Evolutionary conservation across 92 coral and sea anemone genomes (phyloP), one percentile per base, ranked within the genome.

Genomic region (Umimayanthus kanabou): DNA sequence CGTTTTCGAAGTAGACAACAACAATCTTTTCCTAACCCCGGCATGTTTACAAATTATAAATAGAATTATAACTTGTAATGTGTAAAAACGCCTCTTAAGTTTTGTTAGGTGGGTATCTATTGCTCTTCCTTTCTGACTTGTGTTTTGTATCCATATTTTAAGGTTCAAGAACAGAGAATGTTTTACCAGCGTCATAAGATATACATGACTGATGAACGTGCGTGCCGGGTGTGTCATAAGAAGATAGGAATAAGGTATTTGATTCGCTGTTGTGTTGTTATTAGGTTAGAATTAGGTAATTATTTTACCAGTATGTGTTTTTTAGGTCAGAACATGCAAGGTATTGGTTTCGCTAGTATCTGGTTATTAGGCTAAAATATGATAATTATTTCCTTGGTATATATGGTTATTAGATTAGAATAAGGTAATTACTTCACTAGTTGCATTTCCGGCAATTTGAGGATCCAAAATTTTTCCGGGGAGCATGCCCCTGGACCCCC

Each of bases 101-200:
- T 53, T 53, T 53, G 14, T 53, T 53, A 53, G 58, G 58, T 53
- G 0, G 58, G 14, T 53, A 53, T 53, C 58, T 53, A 18, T 53
- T 53, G 14, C 58, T 53, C 58, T 11, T 53, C 69, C 39, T 29
- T 20, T 28, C 37, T 55, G 71, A 55, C 26, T 42, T 9, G 20
- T 14, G 49, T 9, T 79, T 65, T 23, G 3, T 70, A 10, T 20
- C 57, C 26, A 9, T 33, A 33, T 14, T 74, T 81, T 42, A 85
- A 97, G 99, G 88, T 97, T 87, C 98, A 97, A 92, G 98, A 97
- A 49, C 99, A 94, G 72, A 91, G 98, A 39, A 95, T 97, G 99
- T 92, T 92, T 89, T 95, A 95, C 78, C 99, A 97, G 73, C 97
- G 93, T 10, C 97, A 89, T 16, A 97, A 95, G 84, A 94, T 97